A percentile compares a stretch with the other conserved stretches of the same genome.
Evolutionary conservation across 1,140 invertebrate genomes (phyloP).

Genomic region (Drosophila insularis): DNA sequence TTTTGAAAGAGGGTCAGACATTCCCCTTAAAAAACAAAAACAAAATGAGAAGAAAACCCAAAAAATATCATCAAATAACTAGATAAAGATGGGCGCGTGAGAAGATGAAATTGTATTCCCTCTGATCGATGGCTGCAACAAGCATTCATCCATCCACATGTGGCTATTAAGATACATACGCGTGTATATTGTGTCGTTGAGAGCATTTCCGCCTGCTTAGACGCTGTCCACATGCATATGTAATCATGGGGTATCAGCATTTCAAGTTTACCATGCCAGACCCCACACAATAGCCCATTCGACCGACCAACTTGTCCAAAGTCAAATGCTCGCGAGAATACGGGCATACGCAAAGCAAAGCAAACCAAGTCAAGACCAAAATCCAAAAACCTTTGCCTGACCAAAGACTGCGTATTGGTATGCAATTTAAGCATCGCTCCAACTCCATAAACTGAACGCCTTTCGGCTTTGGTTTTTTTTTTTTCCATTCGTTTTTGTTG

Average conservation of each 20-base stretch:
- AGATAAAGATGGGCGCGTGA: constrained; percentile 8
- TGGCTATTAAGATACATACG: background rate
- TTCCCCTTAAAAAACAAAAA: background rate
- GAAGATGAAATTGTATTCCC: constrained; percentile 2
- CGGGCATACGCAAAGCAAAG: constrained; percentile 6
- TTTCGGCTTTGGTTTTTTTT: constrained; percentile 14
- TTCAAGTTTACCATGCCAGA: constrained; percentile 23
- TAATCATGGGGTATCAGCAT: constrained; percentile 25
- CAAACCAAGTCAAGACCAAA: background rate
- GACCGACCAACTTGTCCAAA: constrained; percentile 13
- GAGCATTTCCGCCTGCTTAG: constrained; percentile 17
- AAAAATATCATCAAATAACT: constrained; percentile 1
- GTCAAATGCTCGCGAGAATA: constrained; percentile 14
- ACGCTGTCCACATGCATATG: constrained; percentile 15
- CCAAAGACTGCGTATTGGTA: constrained; percentile 16
- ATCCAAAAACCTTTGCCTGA: background rate
- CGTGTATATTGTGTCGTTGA: constrained; percentile 8
- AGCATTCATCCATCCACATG: no score
- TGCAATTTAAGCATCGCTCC: constrained; percentile 21
- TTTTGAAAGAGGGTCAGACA: background rate
- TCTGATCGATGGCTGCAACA: background rate
- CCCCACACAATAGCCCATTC: constrained; percentile 18
- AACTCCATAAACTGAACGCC: constrained; percentile 23
- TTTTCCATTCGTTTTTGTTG: background rate
- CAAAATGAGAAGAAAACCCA: background rate